A percentile compares a stretch with the other conserved stretches of the same genome.
Conservation (phyloP, 2,888 invertebrate genomes). For the Teleiodes luculella region DNA sequence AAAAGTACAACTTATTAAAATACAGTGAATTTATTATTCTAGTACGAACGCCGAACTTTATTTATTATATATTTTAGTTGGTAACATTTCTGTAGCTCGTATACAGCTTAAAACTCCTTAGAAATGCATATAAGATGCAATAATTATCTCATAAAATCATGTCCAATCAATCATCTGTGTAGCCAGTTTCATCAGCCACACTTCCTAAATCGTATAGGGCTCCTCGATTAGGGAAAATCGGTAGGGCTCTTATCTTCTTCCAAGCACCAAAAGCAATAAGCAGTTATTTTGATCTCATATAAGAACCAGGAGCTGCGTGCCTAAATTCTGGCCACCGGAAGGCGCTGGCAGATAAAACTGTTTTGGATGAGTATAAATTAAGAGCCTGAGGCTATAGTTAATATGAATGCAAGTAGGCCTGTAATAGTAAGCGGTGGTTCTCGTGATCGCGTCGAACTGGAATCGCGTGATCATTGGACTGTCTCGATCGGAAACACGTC, state of each 20-base stretch:
- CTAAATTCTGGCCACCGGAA: neutral
- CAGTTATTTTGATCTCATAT: neutral
- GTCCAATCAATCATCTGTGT: too few relatives aligned
- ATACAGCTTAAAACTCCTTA: too few relatives aligned
- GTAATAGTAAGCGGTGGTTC: conserved; percentile 6
- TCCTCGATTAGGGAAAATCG: too few relatives aligned
- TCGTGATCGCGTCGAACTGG: conserved; percentile 43
- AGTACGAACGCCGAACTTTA: too few relatives aligned
- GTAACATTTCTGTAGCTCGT: too few relatives aligned
- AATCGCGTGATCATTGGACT: conserved; percentile 67
- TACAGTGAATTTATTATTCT: too few relatives aligned
- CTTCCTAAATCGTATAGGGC: too few relatives aligned
- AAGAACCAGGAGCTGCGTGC: neutral
- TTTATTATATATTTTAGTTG: too few relatives aligned
- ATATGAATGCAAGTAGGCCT: conserved; percentile 6
- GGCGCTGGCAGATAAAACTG: neutral
- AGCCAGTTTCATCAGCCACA: too few relatives aligned
- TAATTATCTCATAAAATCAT: too few relatives aligned
- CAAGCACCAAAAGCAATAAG: conserved; percentile 16
- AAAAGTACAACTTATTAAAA: too few relatives aligned
- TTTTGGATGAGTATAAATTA: conserved; percentile 1
- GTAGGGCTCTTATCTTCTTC: conserved; percentile 42
- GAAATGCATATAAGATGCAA: too few relatives aligned
- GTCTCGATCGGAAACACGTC: conserved; percentile 70
- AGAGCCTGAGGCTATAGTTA: neutral